phyloP scores from a whole-genome alignment of 2,888 invertebrate genomes.

The Portevinia maculata region DNA sequence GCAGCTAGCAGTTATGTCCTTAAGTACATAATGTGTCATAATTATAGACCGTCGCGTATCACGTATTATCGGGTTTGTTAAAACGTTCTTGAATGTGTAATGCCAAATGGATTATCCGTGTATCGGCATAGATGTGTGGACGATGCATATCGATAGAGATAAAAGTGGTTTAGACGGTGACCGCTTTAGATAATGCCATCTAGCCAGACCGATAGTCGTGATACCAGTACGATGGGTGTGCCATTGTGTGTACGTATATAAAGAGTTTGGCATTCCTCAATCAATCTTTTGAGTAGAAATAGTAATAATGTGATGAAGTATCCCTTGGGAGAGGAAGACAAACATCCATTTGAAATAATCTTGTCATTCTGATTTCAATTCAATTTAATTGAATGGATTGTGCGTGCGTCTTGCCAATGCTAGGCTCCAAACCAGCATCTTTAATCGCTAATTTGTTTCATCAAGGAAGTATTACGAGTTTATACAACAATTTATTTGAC shows the following conservation, averaged over 20 bases:
- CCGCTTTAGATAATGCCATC: constrained; percentile 49
- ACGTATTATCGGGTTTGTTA: neutral
- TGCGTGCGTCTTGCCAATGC: neutral
- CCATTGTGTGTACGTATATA: constrained; percentile 8
- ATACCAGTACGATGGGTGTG: constrained; percentile 55
- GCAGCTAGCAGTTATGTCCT: constrained; percentile 48
- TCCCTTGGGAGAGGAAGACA: constrained; percentile 19
- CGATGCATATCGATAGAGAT: constrained; percentile 8
- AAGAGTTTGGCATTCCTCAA: constrained; percentile 54
- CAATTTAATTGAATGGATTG: constrained; percentile 70
- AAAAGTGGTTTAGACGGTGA: constrained; percentile 23
- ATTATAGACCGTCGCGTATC: constrained; percentile 45
- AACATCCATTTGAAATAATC: constrained; percentile 23
- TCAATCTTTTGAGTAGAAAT: constrained; percentile 55
- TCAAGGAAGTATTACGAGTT: constrained; percentile 49
- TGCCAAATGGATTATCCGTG: constrained; percentile 31
- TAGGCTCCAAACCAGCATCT: constrained; percentile 44
- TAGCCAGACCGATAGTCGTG: constrained; percentile 28
- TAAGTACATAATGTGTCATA: constrained; percentile 69
- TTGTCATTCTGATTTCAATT: constrained; percentile 67
- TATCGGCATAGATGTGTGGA: constrained; percentile 11
- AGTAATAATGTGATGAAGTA: constrained; percentile 46
- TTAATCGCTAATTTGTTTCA: constrained; percentile 62
- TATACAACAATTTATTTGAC: constrained; percentile 61
- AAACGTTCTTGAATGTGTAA: constrained; percentile 9